A percentile compares a stretch with the other conserved stretches of the same genome.
Conservation (phyloP, 37 sponge, comb jelly and placozoan genomes). For the Beroe ovata region DNA sequence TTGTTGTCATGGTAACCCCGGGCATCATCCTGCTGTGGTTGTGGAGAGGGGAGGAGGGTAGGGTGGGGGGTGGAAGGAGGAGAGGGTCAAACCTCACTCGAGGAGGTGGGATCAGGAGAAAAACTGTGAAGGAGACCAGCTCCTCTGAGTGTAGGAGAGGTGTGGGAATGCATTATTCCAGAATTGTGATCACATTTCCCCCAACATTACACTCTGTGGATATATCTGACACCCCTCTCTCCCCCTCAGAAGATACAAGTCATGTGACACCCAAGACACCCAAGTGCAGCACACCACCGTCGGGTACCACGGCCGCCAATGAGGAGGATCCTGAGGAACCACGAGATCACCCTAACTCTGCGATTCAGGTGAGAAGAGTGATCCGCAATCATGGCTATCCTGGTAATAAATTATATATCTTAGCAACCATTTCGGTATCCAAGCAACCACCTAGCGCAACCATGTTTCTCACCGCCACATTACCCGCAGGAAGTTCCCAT, state of each 20-base stretch:
- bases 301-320: background rate
- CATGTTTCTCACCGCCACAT: no score
- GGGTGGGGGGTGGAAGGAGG: background rate
- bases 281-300: conserved; percentile 46
- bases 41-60: background rate
- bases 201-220: no score
- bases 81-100: background rate
- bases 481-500: background rate
- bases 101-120: conserved; percentile 39
- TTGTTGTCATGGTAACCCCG: background rate
- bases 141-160: no score
- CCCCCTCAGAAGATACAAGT: conserved; percentile 33
- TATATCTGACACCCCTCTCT: background rate
- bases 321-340: background rate
- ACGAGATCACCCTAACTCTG: conserved; percentile 59
- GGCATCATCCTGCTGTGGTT: background rate
- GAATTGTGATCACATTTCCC: no score
- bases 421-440: no score
- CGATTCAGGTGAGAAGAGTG: conserved; percentile 59
- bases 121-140: no score
- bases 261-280: conserved; percentile 36
- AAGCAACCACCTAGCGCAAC: no score
- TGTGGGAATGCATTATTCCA: no score
- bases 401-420: no score
- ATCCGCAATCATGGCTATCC: no score